A percentile compares a stretch with the other conserved stretches of the same genome.
Conservation (phyloP, 2,797 vertebrate species). For the Onychomys torridus region DNA sequence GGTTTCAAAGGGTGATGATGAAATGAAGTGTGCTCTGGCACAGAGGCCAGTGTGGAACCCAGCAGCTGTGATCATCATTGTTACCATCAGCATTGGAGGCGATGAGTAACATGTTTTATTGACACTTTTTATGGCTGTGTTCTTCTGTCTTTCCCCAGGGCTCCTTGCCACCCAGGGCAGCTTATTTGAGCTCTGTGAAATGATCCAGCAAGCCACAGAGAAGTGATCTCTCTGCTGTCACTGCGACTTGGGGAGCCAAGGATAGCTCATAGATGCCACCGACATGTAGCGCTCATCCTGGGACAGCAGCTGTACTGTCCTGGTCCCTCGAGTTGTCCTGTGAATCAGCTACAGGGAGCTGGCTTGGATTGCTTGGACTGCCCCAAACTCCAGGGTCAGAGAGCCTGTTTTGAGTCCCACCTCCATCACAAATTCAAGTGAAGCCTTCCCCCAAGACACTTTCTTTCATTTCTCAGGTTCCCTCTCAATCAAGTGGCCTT, state of each 20-base stretch:
- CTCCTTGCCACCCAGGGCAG: neutral
- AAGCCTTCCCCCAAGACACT: neutral
- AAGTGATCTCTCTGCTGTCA: conserved; percentile 57
- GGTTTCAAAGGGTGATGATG: fast-evolving
- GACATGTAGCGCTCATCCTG: neutral
- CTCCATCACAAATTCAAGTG: neutral
- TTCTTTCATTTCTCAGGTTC: neutral
- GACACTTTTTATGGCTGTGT: neutral
- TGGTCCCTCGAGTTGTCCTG: neutral
- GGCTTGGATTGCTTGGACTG: neutral
- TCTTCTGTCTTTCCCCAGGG: neutral
- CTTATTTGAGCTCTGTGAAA: conserved; percentile 49
- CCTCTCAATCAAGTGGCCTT: neutral
- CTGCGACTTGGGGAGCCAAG: conserved; percentile 59
- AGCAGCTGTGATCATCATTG: fast-evolving
- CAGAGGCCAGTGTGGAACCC: neutral
- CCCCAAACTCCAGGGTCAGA: neutral
- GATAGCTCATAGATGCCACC: neutral
- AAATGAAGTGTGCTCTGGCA: fast-evolving
- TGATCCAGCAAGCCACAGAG: neutral
- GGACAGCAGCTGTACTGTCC: neutral
- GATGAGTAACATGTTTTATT: neutral
- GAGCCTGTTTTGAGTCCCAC: neutral
- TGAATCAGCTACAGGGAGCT: fast-evolving
- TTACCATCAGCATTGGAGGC: fast-evolving